Evolutionary conservation across 1,140 invertebrate species (phyloP).

Genomic region (Leptinotarsa lineolata): DNA sequence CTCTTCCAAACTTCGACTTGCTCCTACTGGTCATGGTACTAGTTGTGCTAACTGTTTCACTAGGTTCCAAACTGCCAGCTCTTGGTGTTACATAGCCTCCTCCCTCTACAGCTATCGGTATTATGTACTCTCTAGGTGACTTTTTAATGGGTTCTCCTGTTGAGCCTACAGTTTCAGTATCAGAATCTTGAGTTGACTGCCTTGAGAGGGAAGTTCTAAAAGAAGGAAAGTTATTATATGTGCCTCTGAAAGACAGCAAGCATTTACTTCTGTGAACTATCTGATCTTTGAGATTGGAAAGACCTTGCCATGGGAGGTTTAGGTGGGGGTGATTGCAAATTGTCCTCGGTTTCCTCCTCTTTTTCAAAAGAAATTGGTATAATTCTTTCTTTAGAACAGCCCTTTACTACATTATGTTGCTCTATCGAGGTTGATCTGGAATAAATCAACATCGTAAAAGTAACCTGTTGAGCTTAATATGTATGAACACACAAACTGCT

Average conservation of each 20-base stretch:
- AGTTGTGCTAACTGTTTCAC: constrained; percentile 63
- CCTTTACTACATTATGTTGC: constrained; percentile 51
- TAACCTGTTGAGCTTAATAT: too few species aligned
- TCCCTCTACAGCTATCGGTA: constrained; percentile 87
- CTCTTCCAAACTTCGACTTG: constrained; percentile 56
- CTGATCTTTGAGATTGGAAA: constrained; percentile 52
- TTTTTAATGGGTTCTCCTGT: constrained; percentile 78
- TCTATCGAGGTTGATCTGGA: constrained; percentile 54
- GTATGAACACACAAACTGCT: too few species aligned
- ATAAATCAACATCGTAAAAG: not conserved
- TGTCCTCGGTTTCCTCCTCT: constrained; percentile 41
- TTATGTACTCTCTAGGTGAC: constrained; percentile 86
- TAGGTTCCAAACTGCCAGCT: constrained; percentile 74
- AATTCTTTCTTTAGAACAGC: constrained; percentile 60
- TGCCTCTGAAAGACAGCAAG: not conserved
- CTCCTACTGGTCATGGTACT: constrained; percentile 52
- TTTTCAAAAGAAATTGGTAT: constrained; percentile 62
- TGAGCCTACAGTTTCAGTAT: constrained; percentile 62
- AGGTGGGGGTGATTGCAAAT: constrained; percentile 51
- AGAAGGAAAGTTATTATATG: not conserved
- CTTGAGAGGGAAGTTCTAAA: constrained; percentile 59
- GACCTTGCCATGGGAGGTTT: constrained; percentile 58
- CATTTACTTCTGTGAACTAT: constrained; percentile 49
- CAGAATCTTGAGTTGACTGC: constrained; percentile 72
- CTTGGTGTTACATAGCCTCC: constrained; percentile 82